A percentile compares a stretch with the other conserved stretches of the same genome.
phyloP scores from a whole-genome alignment of 2,888 invertebrate genomes.

The Ennomos fuscantarius region DNA sequence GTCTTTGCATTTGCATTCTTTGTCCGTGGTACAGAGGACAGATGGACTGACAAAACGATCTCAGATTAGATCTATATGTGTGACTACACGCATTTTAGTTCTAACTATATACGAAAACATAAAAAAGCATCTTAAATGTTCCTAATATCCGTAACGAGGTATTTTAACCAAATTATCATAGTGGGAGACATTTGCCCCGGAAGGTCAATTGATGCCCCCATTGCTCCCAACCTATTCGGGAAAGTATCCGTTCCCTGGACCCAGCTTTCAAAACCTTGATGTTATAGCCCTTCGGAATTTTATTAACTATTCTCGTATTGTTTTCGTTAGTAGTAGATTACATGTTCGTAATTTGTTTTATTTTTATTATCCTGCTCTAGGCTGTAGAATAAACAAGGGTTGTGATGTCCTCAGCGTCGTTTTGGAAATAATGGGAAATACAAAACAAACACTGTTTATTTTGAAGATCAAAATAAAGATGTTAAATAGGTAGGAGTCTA shows the following conservation, averaged over 20 bases:
- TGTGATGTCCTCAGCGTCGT: slow-evolving; percentile 11
- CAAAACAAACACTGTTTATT: neutral
- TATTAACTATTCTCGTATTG: slow-evolving; percentile 47
- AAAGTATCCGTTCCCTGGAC: slow-evolving; percentile 50
- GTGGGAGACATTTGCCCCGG: slow-evolving; percentile 21
- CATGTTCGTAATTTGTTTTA: slow-evolving; percentile 38
- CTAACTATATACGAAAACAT: too few species aligned
- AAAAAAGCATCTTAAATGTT: neutral
- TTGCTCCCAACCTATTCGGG: slow-evolving; percentile 25
- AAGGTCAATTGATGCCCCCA: slow-evolving; percentile 25
- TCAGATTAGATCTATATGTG: too few species aligned
- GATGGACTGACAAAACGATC: too few species aligned
- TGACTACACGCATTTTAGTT: too few species aligned
- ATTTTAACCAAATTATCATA: neutral
- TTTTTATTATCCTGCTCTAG: slow-evolving; percentile 24
- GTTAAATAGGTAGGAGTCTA: neutral
- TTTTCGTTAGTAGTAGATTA: slow-evolving; percentile 38
- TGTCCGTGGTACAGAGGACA: too few species aligned
- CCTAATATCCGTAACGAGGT: neutral
- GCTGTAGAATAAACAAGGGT: slow-evolving; percentile 16
- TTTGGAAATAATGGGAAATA: slow-evolving; percentile 3
- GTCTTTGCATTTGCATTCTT: too few species aligned
- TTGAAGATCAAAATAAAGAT: neutral
- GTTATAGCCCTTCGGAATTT: slow-evolving; percentile 48
- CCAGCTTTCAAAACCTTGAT: slow-evolving; percentile 41